Percentiles rank a stretch among this genome's conserved stretches.
phyloP scores from a whole-genome alignment of 2,888 invertebrate genomes.

The Argyresthia albistria region DNA sequence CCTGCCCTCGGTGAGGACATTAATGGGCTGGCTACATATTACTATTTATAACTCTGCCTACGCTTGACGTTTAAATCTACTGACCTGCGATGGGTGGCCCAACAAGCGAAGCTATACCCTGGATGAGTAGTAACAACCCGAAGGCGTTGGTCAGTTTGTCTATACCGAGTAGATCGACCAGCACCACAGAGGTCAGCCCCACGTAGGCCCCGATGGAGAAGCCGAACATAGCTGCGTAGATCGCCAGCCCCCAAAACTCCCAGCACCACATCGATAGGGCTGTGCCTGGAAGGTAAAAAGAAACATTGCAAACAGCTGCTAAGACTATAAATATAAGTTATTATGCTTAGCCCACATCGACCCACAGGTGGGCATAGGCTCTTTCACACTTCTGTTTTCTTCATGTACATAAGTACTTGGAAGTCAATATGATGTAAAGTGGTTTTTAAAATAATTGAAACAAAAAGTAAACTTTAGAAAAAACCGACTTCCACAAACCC shows the following conservation, averaged over 20 bases:
- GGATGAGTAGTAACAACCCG: constrained; percentile 91
- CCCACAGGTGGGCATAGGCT: no score
- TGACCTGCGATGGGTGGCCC: constrained; percentile 95
- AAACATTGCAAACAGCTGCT: neutral
- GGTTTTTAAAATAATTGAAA: no score
- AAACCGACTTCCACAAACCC: no score
- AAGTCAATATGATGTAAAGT: no score
- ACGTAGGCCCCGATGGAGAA: constrained; percentile 96
- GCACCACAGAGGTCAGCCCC: constrained; percentile 95
- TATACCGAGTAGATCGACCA: constrained; percentile 94
- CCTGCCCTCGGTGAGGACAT: no score
- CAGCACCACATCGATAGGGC: constrained; percentile 82
- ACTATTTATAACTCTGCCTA: no score
- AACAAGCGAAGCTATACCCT: constrained; percentile 93
- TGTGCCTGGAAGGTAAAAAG: constrained; percentile 74
- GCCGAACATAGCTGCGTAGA: constrained; percentile 88
- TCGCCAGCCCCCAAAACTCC: constrained; percentile 79
- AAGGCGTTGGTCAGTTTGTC: constrained; percentile 96
- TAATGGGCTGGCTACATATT: no score
- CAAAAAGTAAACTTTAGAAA: no score
- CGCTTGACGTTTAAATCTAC: constrained; percentile 2
- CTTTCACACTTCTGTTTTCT: no score
- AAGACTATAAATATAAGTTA: no score
- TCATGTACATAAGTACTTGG: no score
- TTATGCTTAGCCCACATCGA: no score